Conservation (phyloP, 2,113 vertebrate species). For the Coryphaenoides rupestris region DNA sequence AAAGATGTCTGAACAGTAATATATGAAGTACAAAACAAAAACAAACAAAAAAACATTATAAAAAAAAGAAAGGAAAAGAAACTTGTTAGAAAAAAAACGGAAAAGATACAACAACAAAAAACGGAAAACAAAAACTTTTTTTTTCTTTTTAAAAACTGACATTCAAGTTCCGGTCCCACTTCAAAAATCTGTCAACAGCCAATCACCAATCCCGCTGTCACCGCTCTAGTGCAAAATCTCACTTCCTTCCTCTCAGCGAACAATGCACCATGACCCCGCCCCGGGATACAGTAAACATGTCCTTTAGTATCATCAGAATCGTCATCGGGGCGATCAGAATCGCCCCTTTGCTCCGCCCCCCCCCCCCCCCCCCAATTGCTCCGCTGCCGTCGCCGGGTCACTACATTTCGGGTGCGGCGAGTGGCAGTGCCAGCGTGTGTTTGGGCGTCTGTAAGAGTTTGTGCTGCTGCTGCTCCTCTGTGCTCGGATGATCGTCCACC, state of each 20-base stretch:
- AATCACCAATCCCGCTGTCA: constrained; percentile 64
- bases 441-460: constrained; percentile 70
- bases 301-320: constrained; percentile 7
- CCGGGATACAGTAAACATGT: constrained; percentile 59
- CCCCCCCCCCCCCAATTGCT: background rate
- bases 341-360: background rate
- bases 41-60: constrained; percentile 18
- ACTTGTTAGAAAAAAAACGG: constrained; percentile 46
- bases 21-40: constrained; percentile 52
- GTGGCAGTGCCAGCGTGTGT: constrained; percentile 56
- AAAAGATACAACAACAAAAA: constrained; percentile 13
- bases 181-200: constrained; percentile 62
- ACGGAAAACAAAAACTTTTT: constrained; percentile 16
- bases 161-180: constrained; percentile 71
- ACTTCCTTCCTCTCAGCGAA: constrained; percentile 19
- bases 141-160: constrained; percentile 66
- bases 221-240: constrained; percentile 68
- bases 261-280: constrained; percentile 57
- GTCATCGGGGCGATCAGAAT: no score
- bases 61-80: constrained; percentile 20
- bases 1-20: constrained; percentile 42
- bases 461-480: constrained; percentile 77
- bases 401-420: constrained; percentile 69
- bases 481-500: constrained; percentile 36
- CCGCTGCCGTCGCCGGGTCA: constrained; percentile 8